Evolutionary conservation across 2,797 vertebrate species (phyloP).

Genomic region (Peromyscus aztecus): DNA sequence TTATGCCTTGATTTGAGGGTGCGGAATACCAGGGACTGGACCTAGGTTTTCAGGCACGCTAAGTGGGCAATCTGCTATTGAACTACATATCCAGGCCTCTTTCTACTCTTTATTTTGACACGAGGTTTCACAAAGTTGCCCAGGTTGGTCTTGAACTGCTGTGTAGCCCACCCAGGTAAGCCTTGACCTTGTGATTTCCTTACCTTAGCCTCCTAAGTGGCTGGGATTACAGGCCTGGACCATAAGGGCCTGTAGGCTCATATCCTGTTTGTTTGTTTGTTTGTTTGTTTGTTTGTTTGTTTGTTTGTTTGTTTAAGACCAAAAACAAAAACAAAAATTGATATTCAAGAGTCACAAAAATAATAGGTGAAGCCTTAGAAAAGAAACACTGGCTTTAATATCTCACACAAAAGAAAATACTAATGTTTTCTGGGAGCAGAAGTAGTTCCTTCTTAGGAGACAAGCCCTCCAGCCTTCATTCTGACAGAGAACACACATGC

Average conservation of each 20-base stretch:
- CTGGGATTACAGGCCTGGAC: neutral
- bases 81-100: neutral
- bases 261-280: constrained; percentile 10
- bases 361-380: neutral
- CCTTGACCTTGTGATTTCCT: neutral
- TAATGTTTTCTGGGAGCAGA: constrained; percentile 43
- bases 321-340: neutral
- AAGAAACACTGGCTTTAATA: neutral
- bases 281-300: constrained; percentile 50
- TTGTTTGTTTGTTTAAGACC: constrained; percentile 35
- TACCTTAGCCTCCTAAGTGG: neutral
- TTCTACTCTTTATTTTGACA: neutral
- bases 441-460: constrained; percentile 1
- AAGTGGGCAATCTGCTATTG: neutral
- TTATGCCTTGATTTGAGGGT: neutral
- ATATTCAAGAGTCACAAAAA: constrained; percentile 45
- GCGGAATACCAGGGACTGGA: no score
- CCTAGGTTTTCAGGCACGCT: neutral
- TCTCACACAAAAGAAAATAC: constrained; percentile 55
- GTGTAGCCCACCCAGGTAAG: neutral
- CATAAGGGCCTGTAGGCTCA: neutral
- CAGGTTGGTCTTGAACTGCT: neutral
- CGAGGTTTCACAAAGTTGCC: neutral
- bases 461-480: constrained; percentile 21
- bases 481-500: constrained; percentile 29